A percentile compares a stretch with the other conserved stretches of the same genome.
These are phyloP conservation scores for Sebastes paucispinis DNA, from an alignment of 2,797 vertebrate genomes.

Conservation along the genomic window DNA sequence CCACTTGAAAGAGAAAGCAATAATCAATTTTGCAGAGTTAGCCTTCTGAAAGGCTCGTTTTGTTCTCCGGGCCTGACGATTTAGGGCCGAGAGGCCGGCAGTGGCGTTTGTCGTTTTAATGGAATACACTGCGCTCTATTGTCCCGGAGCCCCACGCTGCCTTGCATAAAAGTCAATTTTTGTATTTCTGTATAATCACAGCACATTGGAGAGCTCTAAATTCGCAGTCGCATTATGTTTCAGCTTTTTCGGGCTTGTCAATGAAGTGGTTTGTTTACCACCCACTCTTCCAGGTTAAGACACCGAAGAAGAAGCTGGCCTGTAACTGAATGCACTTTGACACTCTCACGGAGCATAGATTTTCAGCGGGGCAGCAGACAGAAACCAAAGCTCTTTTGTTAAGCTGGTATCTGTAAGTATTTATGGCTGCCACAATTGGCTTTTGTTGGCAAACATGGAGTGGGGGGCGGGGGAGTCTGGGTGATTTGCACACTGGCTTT, in stretches of 20 bases:
- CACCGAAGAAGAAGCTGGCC: constrained; percentile 33
- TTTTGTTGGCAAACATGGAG: constrained; percentile 77
- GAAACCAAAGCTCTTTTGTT: constrained; percentile 72
- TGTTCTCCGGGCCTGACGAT: constrained; percentile 61
- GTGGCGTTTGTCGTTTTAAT: constrained; percentile 65
- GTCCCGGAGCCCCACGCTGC: constrained; percentile 55
- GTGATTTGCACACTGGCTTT: constrained; percentile 77
- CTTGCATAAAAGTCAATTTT: constrained; percentile 56
- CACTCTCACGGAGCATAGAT: constrained; percentile 43
- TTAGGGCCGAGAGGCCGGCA: constrained; percentile 51
- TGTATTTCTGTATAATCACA: constrained; percentile 59
- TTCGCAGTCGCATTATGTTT: constrained; percentile 47
- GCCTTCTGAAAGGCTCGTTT: constrained; percentile 72
- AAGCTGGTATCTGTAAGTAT: constrained; percentile 76
- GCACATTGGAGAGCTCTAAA: constrained; percentile 37
- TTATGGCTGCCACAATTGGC: constrained; percentile 75
- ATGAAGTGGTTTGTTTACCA: constrained; percentile 45
- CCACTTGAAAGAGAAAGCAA: constrained; percentile 79
- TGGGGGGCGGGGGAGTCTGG: constrained; percentile 16
- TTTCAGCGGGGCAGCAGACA: constrained; percentile 56
- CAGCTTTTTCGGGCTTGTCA: constrained; percentile 12
- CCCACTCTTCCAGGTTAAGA: constrained; percentile 50
- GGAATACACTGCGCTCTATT: constrained; percentile 70
- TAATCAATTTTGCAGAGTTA: constrained; percentile 80
- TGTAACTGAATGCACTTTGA: constrained; percentile 40